A percentile compares a stretch with the other conserved stretches of the same genome.
phyloP scores from a whole-genome alignment of 2,888 invertebrate genomes.

The Agrilus biguttatus region DNA sequence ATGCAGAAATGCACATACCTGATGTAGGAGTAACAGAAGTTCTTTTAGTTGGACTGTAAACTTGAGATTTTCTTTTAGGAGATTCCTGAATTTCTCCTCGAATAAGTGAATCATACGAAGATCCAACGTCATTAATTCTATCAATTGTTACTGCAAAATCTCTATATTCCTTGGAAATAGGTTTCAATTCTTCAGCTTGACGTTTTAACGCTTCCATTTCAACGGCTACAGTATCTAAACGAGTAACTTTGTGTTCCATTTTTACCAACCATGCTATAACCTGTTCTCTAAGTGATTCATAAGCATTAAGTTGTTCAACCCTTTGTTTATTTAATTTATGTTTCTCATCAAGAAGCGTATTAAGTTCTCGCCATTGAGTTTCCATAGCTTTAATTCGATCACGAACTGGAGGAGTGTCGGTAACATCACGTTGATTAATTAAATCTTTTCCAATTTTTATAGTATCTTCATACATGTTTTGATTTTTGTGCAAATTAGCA shows the following conservation, averaged over 20 bases:
- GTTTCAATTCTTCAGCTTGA: conserved; percentile 73
- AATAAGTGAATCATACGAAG: conserved; percentile 68
- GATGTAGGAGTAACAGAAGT: conserved; percentile 42
- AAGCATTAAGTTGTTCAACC: conserved; percentile 73
- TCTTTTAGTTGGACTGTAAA: conserved; percentile 76
- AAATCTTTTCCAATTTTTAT: conserved; percentile 68
- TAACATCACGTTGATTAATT: conserved; percentile 73
- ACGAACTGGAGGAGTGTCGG: conserved; percentile 68
- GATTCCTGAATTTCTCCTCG: conserved; percentile 67
- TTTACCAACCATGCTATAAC: conserved; percentile 72
- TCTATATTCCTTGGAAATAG: conserved; percentile 76
- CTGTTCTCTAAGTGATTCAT: conserved; percentile 70
- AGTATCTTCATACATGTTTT: conserved; percentile 60
- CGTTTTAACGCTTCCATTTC: conserved; percentile 72
- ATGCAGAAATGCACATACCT: conserved; percentile 27
- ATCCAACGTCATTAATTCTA: conserved; percentile 81
- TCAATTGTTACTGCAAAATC: conserved; percentile 77
- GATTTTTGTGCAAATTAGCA: conserved; percentile 33
- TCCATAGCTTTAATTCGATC: conserved; percentile 77
- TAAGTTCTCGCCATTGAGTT: conserved; percentile 79
- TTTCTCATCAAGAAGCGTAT: conserved; percentile 68
- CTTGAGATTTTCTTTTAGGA: conserved; percentile 49
- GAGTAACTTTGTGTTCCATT: conserved; percentile 63
- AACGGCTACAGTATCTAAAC: conserved; percentile 72
- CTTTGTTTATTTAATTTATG: conserved; percentile 69